phyloP scores from a whole-genome alignment of 2,888 invertebrate species.

The Pardosa pseudoannulata region DNA sequence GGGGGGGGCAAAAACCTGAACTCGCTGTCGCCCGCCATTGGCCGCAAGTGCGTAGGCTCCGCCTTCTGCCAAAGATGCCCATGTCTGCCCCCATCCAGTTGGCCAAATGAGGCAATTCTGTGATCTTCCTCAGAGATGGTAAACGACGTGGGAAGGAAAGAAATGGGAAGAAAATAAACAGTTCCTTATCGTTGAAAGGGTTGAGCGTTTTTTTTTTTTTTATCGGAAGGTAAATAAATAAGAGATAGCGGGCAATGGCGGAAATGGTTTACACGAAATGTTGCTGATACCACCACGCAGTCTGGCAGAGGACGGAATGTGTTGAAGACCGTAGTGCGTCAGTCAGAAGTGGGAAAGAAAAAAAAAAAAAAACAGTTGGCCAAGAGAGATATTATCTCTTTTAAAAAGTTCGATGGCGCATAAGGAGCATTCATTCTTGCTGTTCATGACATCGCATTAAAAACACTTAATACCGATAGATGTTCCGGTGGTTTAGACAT shows the following conservation, averaged over 20 bases:
- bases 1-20: conserved; percentile 56
- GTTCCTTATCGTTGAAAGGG: conserved; percentile 8
- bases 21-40: conserved; percentile 47
- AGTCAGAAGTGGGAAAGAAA: neutral
- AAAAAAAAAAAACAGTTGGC: too few species aligned
- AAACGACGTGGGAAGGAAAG: conserved; percentile 7
- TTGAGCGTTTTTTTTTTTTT: conserved; percentile 14
- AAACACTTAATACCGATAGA: too few species aligned
- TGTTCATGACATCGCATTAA: too few species aligned
- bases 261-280: neutral
- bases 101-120: conserved; percentile 15
- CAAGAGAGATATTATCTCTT: too few species aligned
- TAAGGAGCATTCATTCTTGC: neutral
- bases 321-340: neutral
- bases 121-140: conserved; percentile 1
- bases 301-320: neutral
- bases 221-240: conserved; percentile 10
- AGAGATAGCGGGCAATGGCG: conserved; percentile 4
- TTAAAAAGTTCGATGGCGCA: neutral
- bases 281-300: conserved; percentile 15
- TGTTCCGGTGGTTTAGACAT: too few species aligned
- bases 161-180: conserved; percentile 12
- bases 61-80: conserved; percentile 43
- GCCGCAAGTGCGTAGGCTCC: conserved; percentile 62
- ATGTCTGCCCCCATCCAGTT: conserved; percentile 15